Evolutionary conservation across 2,113 vertebrate species (phyloP).

Genomic region (Ammodytes marinus): DNA sequence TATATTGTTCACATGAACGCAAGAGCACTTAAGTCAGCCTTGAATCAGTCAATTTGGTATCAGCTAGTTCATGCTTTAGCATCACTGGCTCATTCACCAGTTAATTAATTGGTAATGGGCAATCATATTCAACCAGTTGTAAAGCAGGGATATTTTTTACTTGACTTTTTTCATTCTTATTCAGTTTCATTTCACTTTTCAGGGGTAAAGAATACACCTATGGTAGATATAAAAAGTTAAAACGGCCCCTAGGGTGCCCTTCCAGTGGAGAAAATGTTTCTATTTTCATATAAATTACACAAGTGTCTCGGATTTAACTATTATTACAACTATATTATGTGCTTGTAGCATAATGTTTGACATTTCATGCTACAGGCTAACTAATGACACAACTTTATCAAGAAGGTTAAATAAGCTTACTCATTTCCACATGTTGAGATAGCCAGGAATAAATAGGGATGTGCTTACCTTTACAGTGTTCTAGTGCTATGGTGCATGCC

Average conservation of each 20-base stretch:
- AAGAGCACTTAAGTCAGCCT: neutral
- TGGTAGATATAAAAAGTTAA: too few relatives aligned
- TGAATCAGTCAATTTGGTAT: neutral
- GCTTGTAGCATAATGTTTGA: neutral
- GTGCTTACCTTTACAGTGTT: neutral
- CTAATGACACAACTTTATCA: constrained; percentile 8
- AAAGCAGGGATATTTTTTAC: neutral
- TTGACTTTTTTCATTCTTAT: neutral
- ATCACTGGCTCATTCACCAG: neutral
- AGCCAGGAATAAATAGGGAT: neutral
- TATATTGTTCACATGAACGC: neutral
- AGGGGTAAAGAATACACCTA: too few relatives aligned
- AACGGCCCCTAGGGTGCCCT: too few relatives aligned
- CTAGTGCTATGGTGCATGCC: neutral
- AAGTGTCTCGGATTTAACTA: neutral
- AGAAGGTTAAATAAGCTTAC: neutral
- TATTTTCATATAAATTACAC: too few relatives aligned
- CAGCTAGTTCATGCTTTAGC: neutral
- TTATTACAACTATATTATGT: neutral
- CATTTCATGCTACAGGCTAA: neutral
- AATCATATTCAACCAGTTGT: neutral
- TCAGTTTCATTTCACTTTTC: neutral
- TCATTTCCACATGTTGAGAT: neutral
- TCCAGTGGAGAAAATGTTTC: too few relatives aligned
- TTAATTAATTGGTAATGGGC: neutral